Percentiles rank a stretch among this genome's conserved stretches.
phyloP scores from a whole-genome alignment of 2,113 vertebrate species.

The Protobothrops flavoviridis region DNA sequence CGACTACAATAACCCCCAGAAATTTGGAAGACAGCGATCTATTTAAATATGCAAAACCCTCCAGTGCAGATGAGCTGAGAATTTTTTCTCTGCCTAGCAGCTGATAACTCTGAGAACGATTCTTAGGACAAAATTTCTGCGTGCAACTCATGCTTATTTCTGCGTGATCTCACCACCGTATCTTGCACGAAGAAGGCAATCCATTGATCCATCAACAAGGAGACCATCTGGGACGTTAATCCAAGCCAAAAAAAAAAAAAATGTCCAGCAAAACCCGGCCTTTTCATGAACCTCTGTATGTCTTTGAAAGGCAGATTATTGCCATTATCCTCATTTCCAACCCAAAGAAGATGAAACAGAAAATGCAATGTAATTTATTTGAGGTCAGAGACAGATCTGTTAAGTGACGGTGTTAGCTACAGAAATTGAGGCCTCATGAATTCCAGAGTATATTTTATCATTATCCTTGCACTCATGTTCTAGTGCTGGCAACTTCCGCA shows the following conservation, averaged over 20 bases:
- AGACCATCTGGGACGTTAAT: background rate
- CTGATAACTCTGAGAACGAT: background rate
- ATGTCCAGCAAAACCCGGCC: background rate
- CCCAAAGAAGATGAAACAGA: background rate
- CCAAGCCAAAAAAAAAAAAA: background rate
- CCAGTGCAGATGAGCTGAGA: background rate
- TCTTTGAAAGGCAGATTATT: slow-evolving; percentile 7
- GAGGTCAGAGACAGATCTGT: background rate
- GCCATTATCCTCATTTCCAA: background rate
- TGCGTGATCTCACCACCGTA: slow-evolving; percentile 16
- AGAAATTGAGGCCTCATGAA: background rate
- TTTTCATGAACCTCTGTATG: background rate
- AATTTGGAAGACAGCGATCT: background rate
- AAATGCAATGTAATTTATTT: rapidly evolving
- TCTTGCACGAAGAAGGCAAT: background rate
- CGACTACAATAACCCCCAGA: background rate
- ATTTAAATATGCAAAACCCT: background rate
- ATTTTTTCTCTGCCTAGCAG: background rate
- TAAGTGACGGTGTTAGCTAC: background rate
- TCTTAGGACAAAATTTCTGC: background rate
- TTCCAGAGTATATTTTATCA: slow-evolving; percentile 5
- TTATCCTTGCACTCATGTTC: background rate
- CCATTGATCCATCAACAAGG: background rate
- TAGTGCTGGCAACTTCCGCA: background rate
- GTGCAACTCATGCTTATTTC: background rate